A percentile compares a stretch with the other conserved stretches of the same genome.
Conservation (phyloP, 2,797 vertebrate species). For the Aphelocoma californica region DNA sequence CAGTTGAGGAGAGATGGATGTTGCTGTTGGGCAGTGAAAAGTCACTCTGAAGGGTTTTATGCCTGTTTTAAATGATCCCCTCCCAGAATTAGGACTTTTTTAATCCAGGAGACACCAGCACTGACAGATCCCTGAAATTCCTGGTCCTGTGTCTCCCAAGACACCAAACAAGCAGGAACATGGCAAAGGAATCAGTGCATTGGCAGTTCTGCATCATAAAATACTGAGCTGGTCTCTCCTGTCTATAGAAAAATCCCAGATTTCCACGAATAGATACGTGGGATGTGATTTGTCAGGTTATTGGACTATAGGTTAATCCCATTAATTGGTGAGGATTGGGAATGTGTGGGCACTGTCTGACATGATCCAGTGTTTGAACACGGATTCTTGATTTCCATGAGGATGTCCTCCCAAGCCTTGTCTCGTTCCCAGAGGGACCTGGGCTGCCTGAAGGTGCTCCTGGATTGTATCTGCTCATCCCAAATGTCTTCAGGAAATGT, state of each 20-base stretch:
- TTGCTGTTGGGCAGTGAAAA: not conserved
- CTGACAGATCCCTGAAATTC: not conserved
- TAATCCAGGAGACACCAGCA: not conserved
- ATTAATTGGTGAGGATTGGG: not conserved
- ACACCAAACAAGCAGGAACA: not conserved
- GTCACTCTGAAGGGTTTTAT: not conserved
- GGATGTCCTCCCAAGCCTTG: not conserved
- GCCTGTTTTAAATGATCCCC: not conserved
- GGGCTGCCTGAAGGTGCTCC: not conserved
- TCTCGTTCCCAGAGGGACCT: not conserved
- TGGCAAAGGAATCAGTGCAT: not conserved
- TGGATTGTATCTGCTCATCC: not conserved
- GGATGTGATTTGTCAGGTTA: not conserved
- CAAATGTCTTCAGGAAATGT: not conserved
- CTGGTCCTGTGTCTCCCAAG: not conserved
- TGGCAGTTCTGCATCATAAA: not conserved
- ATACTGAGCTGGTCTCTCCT: not conserved
- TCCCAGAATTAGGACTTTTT: not conserved
- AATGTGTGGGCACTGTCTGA: not conserved
- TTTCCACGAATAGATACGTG: accelerated
- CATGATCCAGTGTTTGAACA: accelerated
- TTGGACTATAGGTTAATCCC: not conserved
- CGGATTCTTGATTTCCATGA: accelerated
- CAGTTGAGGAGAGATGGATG: not conserved
- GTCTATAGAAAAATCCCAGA: not conserved